Conservation (phyloP, 2,113 vertebrate genomes). For the Hippolais icterina region DNA sequence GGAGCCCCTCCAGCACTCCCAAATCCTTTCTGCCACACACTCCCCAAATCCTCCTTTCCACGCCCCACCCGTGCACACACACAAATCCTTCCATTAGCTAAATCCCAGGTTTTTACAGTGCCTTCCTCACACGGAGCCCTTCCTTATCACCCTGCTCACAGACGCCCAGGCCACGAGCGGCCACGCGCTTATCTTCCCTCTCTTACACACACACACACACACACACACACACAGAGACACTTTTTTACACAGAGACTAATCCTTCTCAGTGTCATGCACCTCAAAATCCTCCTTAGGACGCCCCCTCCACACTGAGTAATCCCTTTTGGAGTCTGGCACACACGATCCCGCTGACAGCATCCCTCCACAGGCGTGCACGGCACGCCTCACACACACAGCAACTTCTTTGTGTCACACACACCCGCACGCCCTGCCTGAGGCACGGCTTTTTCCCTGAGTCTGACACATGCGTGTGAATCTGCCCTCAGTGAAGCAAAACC, state of each 20-base stretch:
- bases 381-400: neutral
- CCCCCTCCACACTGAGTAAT: constrained; percentile 48
- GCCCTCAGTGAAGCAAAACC: neutral
- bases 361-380: neutral
- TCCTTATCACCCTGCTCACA: neutral
- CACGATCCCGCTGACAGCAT: neutral
- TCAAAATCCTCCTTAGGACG: constrained; percentile 17
- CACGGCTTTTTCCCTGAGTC: rapidly evolving
- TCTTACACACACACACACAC: neutral
- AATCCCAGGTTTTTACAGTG: neutral
- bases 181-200: neutral
- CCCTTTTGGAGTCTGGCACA: neutral
- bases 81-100: neutral
- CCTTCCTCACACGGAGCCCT: neutral
- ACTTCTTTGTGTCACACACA: neutral
- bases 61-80: rapidly evolving
- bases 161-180: rapidly evolving
- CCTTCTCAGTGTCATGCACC: constrained; percentile 30
- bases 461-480: neutral
- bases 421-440: neutral
- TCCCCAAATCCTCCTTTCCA: neutral
- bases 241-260: constrained; percentile 23
- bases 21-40: neutral
- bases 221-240: neutral
- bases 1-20: neutral